These are phyloP conservation scores for Orchesella flavescens DNA, from an alignment of 2,888 invertebrate species.

Conservation along the genomic window DNA sequence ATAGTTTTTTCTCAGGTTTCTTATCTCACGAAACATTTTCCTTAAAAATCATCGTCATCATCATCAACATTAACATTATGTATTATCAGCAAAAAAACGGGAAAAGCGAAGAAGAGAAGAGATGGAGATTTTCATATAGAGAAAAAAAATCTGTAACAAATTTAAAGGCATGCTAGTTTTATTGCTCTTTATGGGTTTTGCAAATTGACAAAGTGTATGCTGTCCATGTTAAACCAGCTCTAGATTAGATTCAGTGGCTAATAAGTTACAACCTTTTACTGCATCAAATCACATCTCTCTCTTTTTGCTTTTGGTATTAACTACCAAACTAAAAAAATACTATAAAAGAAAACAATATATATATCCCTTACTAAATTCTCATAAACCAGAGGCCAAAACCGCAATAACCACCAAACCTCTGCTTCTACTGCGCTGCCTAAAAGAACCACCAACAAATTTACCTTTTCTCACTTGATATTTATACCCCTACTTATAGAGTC, in stretches of 20 bases:
- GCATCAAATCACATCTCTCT: slow-evolving; percentile 12
- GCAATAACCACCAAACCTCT: not conserved
- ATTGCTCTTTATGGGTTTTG: slow-evolving; percentile 59
- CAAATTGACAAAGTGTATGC: slow-evolving; percentile 61
- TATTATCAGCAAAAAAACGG: not conserved
- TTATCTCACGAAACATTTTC: slow-evolving; percentile 25
- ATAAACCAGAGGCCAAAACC: not conserved
- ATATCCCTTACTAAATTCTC: not conserved
- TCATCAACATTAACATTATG: slow-evolving; percentile 10
- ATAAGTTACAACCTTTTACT: slow-evolving; percentile 35
- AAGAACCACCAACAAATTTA: slow-evolving; percentile 1
- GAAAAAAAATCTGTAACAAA: slow-evolving; percentile 54
- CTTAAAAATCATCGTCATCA: slow-evolving; percentile 16
- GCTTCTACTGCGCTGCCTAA: not conserved
- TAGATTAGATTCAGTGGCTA: slow-evolving; percentile 45
- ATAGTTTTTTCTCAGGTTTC: not conserved
- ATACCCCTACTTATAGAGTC: slow-evolving; percentile 46
- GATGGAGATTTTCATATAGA: not conserved
- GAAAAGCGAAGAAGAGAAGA: not conserved
- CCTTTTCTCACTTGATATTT: slow-evolving; percentile 48
- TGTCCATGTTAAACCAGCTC: slow-evolving; percentile 32
- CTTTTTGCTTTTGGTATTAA: not conserved
- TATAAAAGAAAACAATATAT: not conserved
- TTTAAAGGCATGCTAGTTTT: slow-evolving; percentile 52
- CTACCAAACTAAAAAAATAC: slow-evolving; percentile 13